These are phyloP conservation scores for Radopholus similis DNA, from an alignment of 1,140 invertebrate genomes.

Conservation along the genomic window DNA sequence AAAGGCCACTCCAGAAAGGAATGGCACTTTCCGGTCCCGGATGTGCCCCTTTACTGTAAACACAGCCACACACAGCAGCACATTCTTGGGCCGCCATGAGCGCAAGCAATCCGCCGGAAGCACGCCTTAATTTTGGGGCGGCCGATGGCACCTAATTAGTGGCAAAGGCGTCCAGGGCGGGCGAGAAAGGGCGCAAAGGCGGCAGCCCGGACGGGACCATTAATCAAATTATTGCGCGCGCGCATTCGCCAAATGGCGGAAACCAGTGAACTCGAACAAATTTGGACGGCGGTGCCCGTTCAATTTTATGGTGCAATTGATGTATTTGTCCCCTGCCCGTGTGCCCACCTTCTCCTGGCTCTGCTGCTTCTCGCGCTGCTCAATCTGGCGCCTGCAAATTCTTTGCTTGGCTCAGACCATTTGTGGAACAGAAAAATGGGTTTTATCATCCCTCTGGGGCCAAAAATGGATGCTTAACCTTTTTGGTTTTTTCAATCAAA, in stretches of 20 bases:
- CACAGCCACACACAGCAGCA: too few relatives aligned
- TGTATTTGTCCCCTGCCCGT: background rate
- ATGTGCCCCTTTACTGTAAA: too few relatives aligned
- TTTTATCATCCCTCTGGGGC: too few relatives aligned
- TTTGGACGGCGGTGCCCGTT: background rate
- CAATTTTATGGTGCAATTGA: background rate
- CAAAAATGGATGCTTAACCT: too few relatives aligned
- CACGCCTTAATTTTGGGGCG: conserved; percentile 4
- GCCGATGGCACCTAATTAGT: conserved; percentile 2
- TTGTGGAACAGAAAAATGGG: background rate
- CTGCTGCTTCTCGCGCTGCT: conserved; percentile 92
- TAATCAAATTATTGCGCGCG: conserved; percentile 18
- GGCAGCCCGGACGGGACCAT: background rate
- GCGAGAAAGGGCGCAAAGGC: background rate
- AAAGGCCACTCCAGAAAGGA: too few relatives aligned
- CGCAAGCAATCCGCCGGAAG: too few relatives aligned
- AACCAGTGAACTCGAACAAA: conserved; percentile 9
- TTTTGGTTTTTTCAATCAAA: background rate
- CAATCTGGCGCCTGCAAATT: conserved; percentile 68
- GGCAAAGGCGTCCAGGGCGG: background rate
- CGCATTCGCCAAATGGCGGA: conserved; percentile 8
- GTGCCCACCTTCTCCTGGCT: conserved; percentile 79
- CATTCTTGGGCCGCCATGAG: too few relatives aligned
- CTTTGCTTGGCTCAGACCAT: conserved; percentile 5
- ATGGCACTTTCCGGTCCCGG: too few relatives aligned